Base-by-base conservation (phyloP, 2,797 vertebrate species). In the Furcifer pardalis region DNA sequence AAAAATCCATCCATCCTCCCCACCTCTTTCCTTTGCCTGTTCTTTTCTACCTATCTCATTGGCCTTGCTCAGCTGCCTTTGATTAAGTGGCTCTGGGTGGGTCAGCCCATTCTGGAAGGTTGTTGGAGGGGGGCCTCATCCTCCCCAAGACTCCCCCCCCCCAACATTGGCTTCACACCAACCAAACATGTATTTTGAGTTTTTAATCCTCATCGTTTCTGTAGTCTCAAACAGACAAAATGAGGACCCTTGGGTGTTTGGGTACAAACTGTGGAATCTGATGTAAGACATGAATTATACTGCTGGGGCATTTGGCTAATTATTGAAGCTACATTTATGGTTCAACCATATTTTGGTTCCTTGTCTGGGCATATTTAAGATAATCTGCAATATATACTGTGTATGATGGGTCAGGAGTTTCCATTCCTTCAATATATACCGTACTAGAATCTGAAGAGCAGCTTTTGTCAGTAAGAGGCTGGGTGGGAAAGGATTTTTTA, bases 391-490 rank as follows among this genome's bases (percentile, higher is more conserved):
- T 71, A 60, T 19, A 77, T 8, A 68, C 71, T 63, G 21, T 10
- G 35, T 2, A 65, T 30, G 0, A 56, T 65, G 79, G 46, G 69
- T 83, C 66, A 78, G 65, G 17, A 49, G 63, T 30, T 85, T 42
- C 30, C 25, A 2, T 86, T 56, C 77, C 83, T 9, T 56, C 19
- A 3, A 63, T 86, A 85, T 95, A 90, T 93, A n/a, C n/a, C n/a
- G n/a, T n/a, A 96, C 90, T 90, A 85, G 60, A 96, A 96, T 86
- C 90, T 84, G 88, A 96, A 95, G 56, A 93, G 95, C 77, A 94
- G 93, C 82, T 56, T 92, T 88, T 94, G 90, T 82, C 93, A 89
- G 76, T 92, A 93, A 87, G 95, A 96, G 42, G 87, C 91, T 96
- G 87, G 93, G 63, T 6, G 32, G 44, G 32, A 91, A 96, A 6